Evolutionary conservation across 1,140 invertebrate genomes (phyloP).

Genomic region (Hermetia illucens): DNA sequence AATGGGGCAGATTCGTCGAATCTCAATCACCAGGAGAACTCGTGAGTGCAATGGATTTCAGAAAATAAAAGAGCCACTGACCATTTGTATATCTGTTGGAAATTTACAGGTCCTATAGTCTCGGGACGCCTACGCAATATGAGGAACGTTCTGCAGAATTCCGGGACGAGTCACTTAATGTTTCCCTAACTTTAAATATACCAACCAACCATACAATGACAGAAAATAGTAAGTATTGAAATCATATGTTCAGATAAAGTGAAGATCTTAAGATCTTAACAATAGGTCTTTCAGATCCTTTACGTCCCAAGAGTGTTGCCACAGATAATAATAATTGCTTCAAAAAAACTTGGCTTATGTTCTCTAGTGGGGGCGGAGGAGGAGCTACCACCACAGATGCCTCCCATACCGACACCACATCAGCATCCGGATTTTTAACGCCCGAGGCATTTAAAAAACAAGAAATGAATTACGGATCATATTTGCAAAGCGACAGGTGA

Average conservation of each 20-base stretch:
- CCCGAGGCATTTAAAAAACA: slow-evolving; percentile 22
- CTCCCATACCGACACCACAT: slow-evolving; percentile 11
- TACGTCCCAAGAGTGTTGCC: too few species aligned
- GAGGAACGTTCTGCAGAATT: slow-evolving; percentile 15
- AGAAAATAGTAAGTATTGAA: too few species aligned
- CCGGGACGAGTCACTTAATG: slow-evolving; percentile 23
- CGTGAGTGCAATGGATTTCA: neutral
- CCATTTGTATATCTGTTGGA: neutral
- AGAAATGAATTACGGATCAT: slow-evolving; percentile 23
- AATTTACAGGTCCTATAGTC: neutral
- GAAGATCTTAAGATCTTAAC: too few species aligned
- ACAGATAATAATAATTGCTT: slow-evolving; percentile 15
- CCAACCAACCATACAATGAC: too few species aligned
- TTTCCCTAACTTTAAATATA: slow-evolving; percentile 27
- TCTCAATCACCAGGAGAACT: neutral
- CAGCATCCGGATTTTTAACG: slow-evolving; percentile 21
- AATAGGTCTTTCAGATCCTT: too few species aligned
- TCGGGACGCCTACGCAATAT: slow-evolving; percentile 7
- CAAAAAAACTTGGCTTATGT: slow-evolving; percentile 24
- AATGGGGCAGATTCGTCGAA: too few species aligned
- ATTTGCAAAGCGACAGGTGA: slow-evolving; percentile 19
- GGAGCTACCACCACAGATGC: slow-evolving; percentile 6
- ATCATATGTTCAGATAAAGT: too few species aligned
- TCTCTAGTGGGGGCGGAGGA: too few species aligned
- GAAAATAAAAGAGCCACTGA: slow-evolving; percentile 5